phyloP scores from a whole-genome alignment of 2,797 vertebrate genomes.

The Brachymystax lenok region DNA sequence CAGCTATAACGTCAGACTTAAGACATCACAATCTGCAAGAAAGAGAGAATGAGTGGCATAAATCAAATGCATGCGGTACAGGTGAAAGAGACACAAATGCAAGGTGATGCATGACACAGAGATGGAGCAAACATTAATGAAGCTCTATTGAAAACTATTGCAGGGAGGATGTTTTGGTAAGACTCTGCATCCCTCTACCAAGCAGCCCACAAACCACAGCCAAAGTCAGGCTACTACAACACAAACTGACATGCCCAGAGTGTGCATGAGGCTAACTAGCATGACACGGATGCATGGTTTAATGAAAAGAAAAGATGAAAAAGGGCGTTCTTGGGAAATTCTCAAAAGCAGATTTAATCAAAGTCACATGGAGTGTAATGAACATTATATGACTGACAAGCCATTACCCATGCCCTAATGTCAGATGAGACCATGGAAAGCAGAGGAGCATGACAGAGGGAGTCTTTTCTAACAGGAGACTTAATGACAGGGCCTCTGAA shows the following conservation, averaged over 20 bases:
- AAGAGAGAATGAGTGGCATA: constrained; percentile 87
- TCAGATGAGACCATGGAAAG: neutral
- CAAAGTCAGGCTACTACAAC: constrained; percentile 10
- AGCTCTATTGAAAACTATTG: neutral
- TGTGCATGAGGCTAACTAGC: neutral
- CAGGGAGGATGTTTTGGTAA: constrained; percentile 34
- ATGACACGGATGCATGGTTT: neutral
- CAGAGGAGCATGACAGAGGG: neutral
- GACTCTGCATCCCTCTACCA: neutral
- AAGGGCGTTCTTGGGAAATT: neutral
- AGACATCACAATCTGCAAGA: constrained; percentile 97
- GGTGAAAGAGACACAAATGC: constrained; percentile 38
- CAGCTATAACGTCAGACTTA: constrained; percentile 89
- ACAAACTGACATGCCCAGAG: neutral
- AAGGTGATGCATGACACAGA: constrained; percentile 1
- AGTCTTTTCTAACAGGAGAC: neutral
- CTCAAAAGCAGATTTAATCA: neutral
- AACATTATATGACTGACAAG: no score
- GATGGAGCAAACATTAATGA: neutral
- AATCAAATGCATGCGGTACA: constrained; percentile 81
- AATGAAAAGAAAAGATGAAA: neutral
- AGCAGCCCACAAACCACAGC: constrained; percentile 18
- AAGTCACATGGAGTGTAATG: neutral
- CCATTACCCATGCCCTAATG: no score
- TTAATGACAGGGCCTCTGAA: neutral